A percentile compares a stretch with the other conserved stretches of the same genome.
Conservation (phyloP, 1,140 invertebrate species). For the Orius insidiosus region DNA sequence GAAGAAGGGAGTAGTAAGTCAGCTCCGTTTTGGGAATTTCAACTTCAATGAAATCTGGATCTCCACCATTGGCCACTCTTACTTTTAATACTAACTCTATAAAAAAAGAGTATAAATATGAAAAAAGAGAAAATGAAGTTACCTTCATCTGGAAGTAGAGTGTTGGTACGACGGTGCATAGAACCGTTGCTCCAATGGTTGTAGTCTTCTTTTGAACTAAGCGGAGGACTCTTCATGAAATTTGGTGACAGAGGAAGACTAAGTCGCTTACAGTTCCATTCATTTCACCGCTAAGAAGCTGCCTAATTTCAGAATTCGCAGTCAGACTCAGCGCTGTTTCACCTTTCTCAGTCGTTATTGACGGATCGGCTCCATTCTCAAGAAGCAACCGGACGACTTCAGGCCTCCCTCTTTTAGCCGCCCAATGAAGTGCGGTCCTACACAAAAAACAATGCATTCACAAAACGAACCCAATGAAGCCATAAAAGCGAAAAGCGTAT, state of each 20-base stretch:
- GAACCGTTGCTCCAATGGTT: conserved; percentile 16
- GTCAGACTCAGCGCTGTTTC: conserved; percentile 37
- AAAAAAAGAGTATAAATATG: conserved; percentile 23
- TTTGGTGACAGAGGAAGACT: conserved; percentile 32
- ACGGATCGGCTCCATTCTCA: conserved; percentile 39
- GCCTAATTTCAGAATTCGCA: conserved; percentile 32
- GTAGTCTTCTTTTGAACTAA: conserved; percentile 27
- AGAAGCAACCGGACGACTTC: conserved; percentile 36
- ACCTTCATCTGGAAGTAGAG: conserved; percentile 16
- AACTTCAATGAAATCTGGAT: conserved; percentile 53
- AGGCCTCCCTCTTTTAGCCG: conserved; percentile 39
- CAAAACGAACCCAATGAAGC: not conserved
- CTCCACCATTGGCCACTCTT: conserved; percentile 38
- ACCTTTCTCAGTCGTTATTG: conserved; percentile 33
- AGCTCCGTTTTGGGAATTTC: conserved; percentile 38
- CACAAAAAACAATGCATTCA: conserved; percentile 6
- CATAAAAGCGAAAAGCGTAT: not conserved
- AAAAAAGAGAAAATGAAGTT: conserved; percentile 21
- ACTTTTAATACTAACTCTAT: conserved; percentile 51
- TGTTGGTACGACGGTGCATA: conserved; percentile 19
- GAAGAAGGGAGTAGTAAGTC: conserved; percentile 37
- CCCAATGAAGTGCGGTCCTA: conserved; percentile 53
- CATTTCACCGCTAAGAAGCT: conserved; percentile 27
- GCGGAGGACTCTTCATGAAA: conserved; percentile 36
- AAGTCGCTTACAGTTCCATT: conserved; percentile 13